Percentiles rank a stretch among this genome's conserved stretches.
Conservation (phyloP, 1,140 invertebrate genomes). For the Ceratosolen solmsi region DNA sequence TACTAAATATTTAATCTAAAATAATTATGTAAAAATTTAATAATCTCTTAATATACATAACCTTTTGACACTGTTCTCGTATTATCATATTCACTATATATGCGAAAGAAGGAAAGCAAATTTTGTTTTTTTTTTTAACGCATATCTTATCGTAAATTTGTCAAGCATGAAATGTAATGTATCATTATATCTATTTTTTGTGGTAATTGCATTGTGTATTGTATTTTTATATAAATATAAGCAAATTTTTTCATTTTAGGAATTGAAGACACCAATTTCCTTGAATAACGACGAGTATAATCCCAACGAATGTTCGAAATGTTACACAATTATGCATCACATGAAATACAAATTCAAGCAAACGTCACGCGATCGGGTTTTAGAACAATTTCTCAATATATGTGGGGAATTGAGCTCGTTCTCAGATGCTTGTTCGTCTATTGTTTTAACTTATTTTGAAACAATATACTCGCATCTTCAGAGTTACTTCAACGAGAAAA, state of each 20-base stretch:
- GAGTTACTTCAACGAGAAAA: conserved; percentile 77
- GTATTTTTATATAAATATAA: not conserved
- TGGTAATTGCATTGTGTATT: not conserved
- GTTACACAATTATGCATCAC: conserved; percentile 65
- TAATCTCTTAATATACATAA: conserved; percentile 17
- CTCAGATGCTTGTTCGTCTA: conserved; percentile 84
- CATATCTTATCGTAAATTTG: conserved; percentile 36
- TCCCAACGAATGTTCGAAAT: conserved; percentile 69
- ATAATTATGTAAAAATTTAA: conserved; percentile 29
- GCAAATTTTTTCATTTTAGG: conserved; percentile 31
- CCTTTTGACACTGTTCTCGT: conserved; percentile 35
- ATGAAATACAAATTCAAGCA: conserved; percentile 67
- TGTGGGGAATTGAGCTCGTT: conserved; percentile 82
- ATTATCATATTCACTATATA: conserved; percentile 21
- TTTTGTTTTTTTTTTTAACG: conserved; percentile 26
- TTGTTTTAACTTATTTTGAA: conserved; percentile 82
- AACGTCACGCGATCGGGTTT: conserved; percentile 58
- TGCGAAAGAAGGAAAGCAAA: conserved; percentile 6
- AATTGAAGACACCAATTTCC: conserved; percentile 24
- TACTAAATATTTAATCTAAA: conserved; percentile 42
- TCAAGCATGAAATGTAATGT: conserved; percentile 20
- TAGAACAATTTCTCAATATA: conserved; percentile 58
- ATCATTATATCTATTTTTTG: not conserved
- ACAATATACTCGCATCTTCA: conserved; percentile 78
- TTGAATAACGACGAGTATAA: conserved; percentile 63